Percentiles rank a stretch among this genome's conserved stretches.
Conservation (phyloP, 2,797 vertebrate genomes). For the Brotula barbata region DNA sequence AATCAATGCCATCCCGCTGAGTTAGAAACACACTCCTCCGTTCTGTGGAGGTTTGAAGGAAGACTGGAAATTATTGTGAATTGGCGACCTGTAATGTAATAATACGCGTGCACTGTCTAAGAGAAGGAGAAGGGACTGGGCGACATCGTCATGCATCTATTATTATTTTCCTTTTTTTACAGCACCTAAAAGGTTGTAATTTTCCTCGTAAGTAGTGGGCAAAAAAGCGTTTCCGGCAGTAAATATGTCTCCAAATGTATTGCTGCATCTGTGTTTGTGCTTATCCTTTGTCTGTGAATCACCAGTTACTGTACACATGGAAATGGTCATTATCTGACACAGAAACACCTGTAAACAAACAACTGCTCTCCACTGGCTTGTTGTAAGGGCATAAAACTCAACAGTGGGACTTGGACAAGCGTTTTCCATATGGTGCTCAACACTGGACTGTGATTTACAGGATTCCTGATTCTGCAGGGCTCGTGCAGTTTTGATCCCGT, state of each 20-base stretch:
- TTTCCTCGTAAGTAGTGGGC: conserved; percentile 46
- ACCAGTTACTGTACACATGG: conserved; percentile 39
- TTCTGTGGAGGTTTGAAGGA: conserved; percentile 11
- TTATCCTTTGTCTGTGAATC: conserved; percentile 54
- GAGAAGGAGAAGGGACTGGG: conserved; percentile 5
- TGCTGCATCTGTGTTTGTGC: conserved; percentile 28
- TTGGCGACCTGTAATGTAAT: conserved; percentile 9
- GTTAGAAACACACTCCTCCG: conserved; percentile 2
- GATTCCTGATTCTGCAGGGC: conserved; percentile 2
- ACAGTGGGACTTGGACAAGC: conserved; percentile 16
- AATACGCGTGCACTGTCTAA: conserved; percentile 21
- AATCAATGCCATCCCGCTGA: conserved; percentile 18
- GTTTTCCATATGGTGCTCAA: neutral
- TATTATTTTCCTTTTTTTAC: conserved; percentile 31
- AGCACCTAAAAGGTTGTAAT: conserved; percentile 47
- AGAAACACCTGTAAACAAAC: conserved; percentile 56
- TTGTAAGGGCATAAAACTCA: conserved; percentile 31
- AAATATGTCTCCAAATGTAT: conserved; percentile 48
- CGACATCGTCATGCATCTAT: conserved; percentile 11
- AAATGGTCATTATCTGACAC: conserved; percentile 55
- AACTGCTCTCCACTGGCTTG: conserved; percentile 22
- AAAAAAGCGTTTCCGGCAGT: conserved; percentile 37
- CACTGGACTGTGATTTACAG: conserved; percentile 6
- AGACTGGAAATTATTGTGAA: conserved; percentile 17
- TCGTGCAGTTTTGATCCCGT: neutral